Base-by-base conservation (phyloP, 2,888 invertebrate genomes). In the Cybosia mesomella region DNA sequence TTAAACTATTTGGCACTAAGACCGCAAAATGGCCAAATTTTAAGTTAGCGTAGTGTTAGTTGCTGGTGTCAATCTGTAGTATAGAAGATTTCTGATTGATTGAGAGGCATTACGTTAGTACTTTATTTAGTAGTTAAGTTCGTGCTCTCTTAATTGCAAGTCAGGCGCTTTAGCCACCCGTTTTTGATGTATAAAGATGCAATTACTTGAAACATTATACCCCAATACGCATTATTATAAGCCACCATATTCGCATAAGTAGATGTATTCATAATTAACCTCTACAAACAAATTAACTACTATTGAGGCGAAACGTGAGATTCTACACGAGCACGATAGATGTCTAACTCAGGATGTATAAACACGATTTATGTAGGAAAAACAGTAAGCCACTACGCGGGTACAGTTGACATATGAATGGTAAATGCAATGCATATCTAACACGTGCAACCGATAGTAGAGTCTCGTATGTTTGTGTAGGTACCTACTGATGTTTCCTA, bases 381-480 rank as follows among this genome's bases (percentile, higher is more conserved):
- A 77, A 70, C 71, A 80, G 73, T 71, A 75, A 32, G 59, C 28
- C 61, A 66, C 64, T 62, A 49, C 66, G 67, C 58, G 32, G 68
- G 54, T 64, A 53, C 64, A 34, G 58, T 72, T 68, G 71, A 69
- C 59, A 61, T 67, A 73, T 81, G 79, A 82, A 82, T 80, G 80
- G 77, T 24, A 67, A 77, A 74, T 76, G 68, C 65, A 71, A 73
- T 80, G 76, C 80, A 78, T 75, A 70, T 75, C 67, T 73, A 75
- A 73, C 83, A 82, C 80, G 82, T 83, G 83, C 55, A 62, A 63
- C 60, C 74, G 59, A 70, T 75, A 82, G 74, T 75, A 71, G 58
- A 13, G 49, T 28, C 28, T 28, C 28, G 28, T 64, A 64, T 71
- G 64, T 58, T 58, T 59, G 60, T 67, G 58, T 65, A 28, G 28